phyloP scores from a whole-genome alignment of 2,113 vertebrate genomes.

The Pseudopipra pipra region DNA sequence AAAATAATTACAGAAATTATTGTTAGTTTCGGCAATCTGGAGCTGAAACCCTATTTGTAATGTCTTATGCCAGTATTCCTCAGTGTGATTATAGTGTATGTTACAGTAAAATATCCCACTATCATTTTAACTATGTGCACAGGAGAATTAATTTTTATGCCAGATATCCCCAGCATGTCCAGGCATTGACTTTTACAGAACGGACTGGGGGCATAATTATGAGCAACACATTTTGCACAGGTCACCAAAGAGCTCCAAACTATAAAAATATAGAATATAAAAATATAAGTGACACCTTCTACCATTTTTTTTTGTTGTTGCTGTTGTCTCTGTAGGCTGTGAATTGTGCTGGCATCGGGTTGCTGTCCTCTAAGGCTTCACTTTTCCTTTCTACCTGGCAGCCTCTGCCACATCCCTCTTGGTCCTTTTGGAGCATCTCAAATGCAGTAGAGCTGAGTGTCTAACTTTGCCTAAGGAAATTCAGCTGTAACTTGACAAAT shows the following conservation, averaged over 20 bases:
- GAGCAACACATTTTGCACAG: background rate
- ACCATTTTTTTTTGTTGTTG: background rate
- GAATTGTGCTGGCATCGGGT: background rate
- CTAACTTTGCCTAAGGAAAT: background rate
- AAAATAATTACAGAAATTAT: conserved; percentile 64
- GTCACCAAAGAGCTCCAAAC: background rate
- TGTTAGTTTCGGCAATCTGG: conserved; percentile 46
- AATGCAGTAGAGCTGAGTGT: background rate
- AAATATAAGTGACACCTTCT: background rate
- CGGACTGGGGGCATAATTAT: background rate
- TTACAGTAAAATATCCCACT: background rate
- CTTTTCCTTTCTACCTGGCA: background rate
- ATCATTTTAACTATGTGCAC: background rate
- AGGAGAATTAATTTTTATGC: background rate
- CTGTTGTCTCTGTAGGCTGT: background rate
- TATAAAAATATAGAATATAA: background rate
- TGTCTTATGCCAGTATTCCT: background rate
- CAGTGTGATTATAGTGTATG: background rate
- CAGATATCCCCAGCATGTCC: background rate
- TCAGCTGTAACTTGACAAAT: background rate
- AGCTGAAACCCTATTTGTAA: background rate
- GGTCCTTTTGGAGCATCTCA: background rate
- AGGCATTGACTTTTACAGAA: background rate
- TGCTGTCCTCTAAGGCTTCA: background rate
- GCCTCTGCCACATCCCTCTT: background rate